Percentiles rank a stretch among this genome's conserved stretches.
phyloP scores from a whole-genome alignment of 2,797 vertebrate genomes.

The Acrossocheilus wenchowensis region DNA sequence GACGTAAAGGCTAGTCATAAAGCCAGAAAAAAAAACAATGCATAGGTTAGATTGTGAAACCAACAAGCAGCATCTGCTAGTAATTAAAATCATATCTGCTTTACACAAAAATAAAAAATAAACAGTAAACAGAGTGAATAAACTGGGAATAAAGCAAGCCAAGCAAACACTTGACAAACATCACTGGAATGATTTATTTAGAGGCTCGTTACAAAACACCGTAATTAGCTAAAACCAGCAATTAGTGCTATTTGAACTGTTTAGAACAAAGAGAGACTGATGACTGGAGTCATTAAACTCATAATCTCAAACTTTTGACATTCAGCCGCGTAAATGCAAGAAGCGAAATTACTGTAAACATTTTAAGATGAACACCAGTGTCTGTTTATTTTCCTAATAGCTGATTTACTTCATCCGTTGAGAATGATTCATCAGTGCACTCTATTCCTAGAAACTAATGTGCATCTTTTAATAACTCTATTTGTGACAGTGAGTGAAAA shows the following conservation, averaged over 20 bases:
- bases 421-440: neutral
- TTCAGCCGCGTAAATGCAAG: neutral
- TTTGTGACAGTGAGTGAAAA: neutral
- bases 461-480: neutral
- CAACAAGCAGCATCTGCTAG: neutral
- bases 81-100: neutral
- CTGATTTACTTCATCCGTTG: neutral
- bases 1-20: neutral
- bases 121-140: neutral
- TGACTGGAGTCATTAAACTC: neutral
- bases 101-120: neutral
- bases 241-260: slow-evolving; percentile 16
- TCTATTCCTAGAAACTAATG: neutral
- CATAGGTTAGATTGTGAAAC: neutral
- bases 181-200: slow-evolving; percentile 10
- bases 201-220: neutral
- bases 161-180: neutral
- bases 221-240: slow-evolving; percentile 4
- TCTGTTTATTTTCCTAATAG: slow-evolving; percentile 13
- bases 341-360: slow-evolving; percentile 11
- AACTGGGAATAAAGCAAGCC: neutral
- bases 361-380: neutral
- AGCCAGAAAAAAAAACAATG: neutral
- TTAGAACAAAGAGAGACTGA: neutral
- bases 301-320: neutral